phyloP scores from a whole-genome alignment of 1,140 invertebrate genomes.

The Trypoxylus dichotomus region DNA sequence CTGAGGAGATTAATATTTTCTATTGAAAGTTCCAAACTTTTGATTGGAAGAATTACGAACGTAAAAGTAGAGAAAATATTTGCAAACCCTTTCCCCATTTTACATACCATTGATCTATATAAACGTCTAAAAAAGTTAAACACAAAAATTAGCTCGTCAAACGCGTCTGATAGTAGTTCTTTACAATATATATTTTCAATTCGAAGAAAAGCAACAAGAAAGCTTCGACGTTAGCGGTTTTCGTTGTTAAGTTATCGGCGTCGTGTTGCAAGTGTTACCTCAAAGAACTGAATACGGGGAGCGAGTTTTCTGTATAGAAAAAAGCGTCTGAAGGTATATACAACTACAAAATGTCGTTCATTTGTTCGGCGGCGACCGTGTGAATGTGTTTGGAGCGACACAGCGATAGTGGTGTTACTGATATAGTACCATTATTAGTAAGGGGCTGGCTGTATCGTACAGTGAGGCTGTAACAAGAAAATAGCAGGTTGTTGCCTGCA shows the following conservation, averaged over 20 bases:
- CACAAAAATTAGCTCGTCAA: background rate
- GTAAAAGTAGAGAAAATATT: too few relatives aligned
- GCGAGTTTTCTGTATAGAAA: background rate
- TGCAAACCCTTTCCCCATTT: too few relatives aligned
- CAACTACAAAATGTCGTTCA: background rate
- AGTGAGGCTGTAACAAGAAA: background rate
- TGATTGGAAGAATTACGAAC: too few relatives aligned
- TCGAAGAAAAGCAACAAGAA: background rate
- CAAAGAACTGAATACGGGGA: background rate
- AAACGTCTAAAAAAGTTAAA: background rate
- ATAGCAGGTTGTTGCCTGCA: conserved; percentile 22
- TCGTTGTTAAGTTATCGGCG: background rate
- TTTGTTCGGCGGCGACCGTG: conserved; percentile 13
- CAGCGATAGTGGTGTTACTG: background rate
- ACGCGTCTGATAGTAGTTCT: background rate
- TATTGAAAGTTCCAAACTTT: too few relatives aligned
- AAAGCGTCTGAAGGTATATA: background rate
- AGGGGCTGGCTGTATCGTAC: background rate
- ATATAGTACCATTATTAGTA: background rate
- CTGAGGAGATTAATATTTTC: too few relatives aligned
- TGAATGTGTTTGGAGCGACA: conserved; percentile 9
- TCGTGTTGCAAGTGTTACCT: background rate
- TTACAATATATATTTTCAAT: background rate
- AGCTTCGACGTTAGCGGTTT: background rate
- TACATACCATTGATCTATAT: too few relatives aligned